Percentiles rank a stretch among this genome's conserved stretches.
phyloP scores from a whole-genome alignment of 2,888 invertebrate genomes.

The Ormyrus rosae region DNA sequence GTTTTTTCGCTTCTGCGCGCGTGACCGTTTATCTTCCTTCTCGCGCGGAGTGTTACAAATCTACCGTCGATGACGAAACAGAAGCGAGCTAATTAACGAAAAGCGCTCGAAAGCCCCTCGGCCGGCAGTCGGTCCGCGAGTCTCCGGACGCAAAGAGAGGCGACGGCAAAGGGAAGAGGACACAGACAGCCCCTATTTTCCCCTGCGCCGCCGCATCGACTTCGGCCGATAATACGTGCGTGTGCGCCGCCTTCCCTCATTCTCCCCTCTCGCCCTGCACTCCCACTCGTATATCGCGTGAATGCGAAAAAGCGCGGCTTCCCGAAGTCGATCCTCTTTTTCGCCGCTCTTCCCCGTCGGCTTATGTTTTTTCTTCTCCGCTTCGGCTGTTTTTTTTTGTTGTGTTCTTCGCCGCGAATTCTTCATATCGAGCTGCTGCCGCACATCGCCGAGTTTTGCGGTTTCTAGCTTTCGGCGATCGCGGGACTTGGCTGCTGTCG shows the following conservation, averaged over 20 bases:
- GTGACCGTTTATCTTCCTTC: too few relatives aligned
- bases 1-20: too few relatives aligned
- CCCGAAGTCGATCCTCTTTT: neutral
- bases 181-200: constrained; percentile 6
- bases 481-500: too few relatives aligned
- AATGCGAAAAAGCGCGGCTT: constrained; percentile 31
- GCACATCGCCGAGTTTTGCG: too few relatives aligned
- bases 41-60: too few relatives aligned
- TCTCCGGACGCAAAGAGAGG: neutral
- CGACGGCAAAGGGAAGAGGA: neutral
- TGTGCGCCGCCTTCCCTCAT: neutral
- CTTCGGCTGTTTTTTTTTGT: neutral
- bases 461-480: too few relatives aligned
- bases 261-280: neutral
- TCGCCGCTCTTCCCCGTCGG: neutral
- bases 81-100: too few relatives aligned
- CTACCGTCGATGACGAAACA: too few relatives aligned
- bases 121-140: neutral
- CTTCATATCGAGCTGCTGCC: too few relatives aligned
- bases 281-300: constrained; percentile 15
- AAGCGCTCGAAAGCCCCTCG: neutral
- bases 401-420: too few relatives aligned
- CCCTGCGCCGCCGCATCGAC: neutral
- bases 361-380: neutral
- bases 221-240: constrained; percentile 22